phyloP scores from a whole-genome alignment of 1,140 invertebrate species.

The Pantala flavescens region DNA sequence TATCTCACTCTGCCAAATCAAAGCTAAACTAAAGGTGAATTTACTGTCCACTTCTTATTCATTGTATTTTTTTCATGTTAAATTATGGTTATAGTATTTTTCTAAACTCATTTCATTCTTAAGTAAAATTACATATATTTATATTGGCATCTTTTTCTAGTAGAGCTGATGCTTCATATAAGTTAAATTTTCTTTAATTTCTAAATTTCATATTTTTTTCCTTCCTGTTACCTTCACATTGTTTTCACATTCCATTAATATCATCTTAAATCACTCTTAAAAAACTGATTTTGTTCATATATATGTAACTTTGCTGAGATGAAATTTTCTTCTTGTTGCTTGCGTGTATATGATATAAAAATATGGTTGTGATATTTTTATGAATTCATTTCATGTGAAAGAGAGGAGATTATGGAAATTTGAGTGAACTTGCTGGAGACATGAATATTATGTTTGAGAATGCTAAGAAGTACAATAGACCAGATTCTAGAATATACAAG shows the following conservation, averaged over 20 bases:
- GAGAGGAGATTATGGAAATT: constrained; percentile 70
- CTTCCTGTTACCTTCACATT: too few relatives aligned
- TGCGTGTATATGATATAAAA: background rate
- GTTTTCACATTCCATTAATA: too few relatives aligned
- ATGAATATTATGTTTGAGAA: constrained; percentile 98
- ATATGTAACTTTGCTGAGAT: too few relatives aligned
- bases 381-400: constrained; percentile 31
- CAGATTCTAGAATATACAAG: constrained; percentile 78
- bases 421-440: constrained; percentile 86
- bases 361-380: background rate
- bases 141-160: too few relatives aligned
- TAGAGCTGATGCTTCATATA: too few relatives aligned
- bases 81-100: background rate
- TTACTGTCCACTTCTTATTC: constrained; percentile 11
- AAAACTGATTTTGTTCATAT: too few relatives aligned
- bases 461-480: constrained; percentile 87
- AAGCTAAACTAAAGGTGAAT: constrained; percentile 71
- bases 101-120: too few relatives aligned
- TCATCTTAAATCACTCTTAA: too few relatives aligned
- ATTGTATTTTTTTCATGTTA: background rate
- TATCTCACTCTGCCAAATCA: constrained; percentile 86
- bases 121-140: too few relatives aligned
- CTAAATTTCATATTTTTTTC: too few relatives aligned
- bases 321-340: background rate
- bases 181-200: too few relatives aligned